These are phyloP conservation scores for Cheilosia vernalis DNA, from an alignment of 2,888 invertebrate genomes.

Conservation along the genomic window DNA sequence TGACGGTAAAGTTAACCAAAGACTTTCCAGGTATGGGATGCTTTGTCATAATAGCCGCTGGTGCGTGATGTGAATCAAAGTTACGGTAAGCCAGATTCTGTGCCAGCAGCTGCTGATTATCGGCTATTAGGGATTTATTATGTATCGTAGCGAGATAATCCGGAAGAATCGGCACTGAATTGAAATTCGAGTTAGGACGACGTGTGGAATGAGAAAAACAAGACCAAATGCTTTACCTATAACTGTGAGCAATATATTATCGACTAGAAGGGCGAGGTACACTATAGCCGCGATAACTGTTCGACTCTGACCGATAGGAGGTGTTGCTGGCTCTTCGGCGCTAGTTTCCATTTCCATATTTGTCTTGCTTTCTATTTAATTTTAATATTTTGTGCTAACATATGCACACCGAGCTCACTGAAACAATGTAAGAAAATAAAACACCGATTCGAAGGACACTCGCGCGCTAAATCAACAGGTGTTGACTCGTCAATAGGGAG, in stretches of 20 bases:
- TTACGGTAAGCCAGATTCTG: constrained; percentile 80
- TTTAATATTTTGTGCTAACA: constrained; percentile 36
- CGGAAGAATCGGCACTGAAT: constrained; percentile 90
- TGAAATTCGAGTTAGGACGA: constrained; percentile 55
- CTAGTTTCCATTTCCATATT: constrained; percentile 38
- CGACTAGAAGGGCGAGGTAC: constrained; percentile 90
- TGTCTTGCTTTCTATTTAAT: constrained; percentile 16
- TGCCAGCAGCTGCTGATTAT: constrained; percentile 76
- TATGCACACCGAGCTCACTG: constrained; percentile 42
- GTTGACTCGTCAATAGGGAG: constrained; percentile 80
- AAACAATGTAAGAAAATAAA: not conserved
- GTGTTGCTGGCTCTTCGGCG: constrained; percentile 24
- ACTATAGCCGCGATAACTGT: constrained; percentile 85
- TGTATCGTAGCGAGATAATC: constrained; percentile 88
- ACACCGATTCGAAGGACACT: constrained; percentile 38
- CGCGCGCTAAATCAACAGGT: constrained; percentile 80
- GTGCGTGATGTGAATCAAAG: constrained; percentile 77
- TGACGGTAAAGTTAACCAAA: constrained; percentile 81
- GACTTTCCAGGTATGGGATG: constrained; percentile 83
- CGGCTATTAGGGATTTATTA: constrained; percentile 79
- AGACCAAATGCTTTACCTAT: constrained; percentile 87
- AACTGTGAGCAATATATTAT: constrained; percentile 94
- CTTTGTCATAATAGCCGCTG: constrained; percentile 80
- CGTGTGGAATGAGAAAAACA: constrained; percentile 5
- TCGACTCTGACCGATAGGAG: constrained; percentile 76